Evolutionary conservation across 2,113 vertebrate species (phyloP), one percentile per base, ranked within the genome.

Genomic region (Hippopotamus amphibius): DNA sequence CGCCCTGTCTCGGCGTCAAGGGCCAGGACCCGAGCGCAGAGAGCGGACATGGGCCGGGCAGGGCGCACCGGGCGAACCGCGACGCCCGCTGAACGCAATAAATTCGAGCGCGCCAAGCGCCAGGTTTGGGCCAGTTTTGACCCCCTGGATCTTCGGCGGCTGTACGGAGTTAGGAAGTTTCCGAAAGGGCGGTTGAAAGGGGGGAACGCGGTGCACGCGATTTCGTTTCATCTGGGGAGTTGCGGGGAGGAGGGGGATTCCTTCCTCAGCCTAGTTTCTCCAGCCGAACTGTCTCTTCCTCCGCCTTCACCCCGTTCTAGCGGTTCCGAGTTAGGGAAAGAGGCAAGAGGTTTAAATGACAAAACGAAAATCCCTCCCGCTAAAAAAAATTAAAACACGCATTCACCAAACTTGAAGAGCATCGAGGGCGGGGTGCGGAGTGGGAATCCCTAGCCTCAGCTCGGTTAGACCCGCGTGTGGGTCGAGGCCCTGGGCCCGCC

Each of bases 281-380:
- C 69, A 12, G 43, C 6, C 2, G 1, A n/a, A 94, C 76, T 6
- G 9, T 30, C 50, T 59, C 53, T 1, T 46, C 33, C 37, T 69
- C 17, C 2, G 22, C 80, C 72, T 30, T 53, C 66, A 26, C 19
- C 53, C 48, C 0, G 22, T 37, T 88, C 85, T 57, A 79, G 77
- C 63, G 10, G 77, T n/a, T 92, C 46, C 6, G 7, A 95, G 57
- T 11, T 26, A 65, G 7, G 5, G 33, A 19, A 59, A 66, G 65
- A 41, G 43, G 68, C 30, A 21, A 69, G 74, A 24, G 43, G 19
- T 63, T 95, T 41, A 93, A 83, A 74, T 30, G n/a, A 61, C 72
- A 66, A 83, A 97, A 96, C 74, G 87, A 96, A 97, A 91, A 55
- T 17, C 22, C 13, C 50, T 81, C 43, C 69, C 7, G 30, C 15